Evolutionary conservation across 2,888 invertebrate genomes (phyloP).

Genomic region (Scaptomyza reducta): DNA sequence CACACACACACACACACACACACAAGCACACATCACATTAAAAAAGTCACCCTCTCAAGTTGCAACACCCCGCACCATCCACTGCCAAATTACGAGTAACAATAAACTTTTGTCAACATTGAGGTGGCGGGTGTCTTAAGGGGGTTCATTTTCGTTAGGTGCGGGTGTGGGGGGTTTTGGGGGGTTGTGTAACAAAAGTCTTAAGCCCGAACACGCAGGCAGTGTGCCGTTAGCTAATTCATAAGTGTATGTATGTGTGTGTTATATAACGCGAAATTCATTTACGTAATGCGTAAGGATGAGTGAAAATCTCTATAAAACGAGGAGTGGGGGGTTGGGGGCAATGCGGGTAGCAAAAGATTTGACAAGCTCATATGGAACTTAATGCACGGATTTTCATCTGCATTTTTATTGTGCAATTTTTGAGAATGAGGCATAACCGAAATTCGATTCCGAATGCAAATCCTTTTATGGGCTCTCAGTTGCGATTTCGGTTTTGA

Average conservation of each 20-base stretch:
- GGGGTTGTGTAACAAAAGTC: slow-evolving; percentile 42
- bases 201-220: slow-evolving; percentile 66
- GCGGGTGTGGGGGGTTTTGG: slow-evolving; percentile 6
- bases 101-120: slow-evolving; percentile 69
- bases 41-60: slow-evolving; percentile 57
- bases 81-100: slow-evolving; percentile 61
- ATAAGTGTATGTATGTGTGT: slow-evolving; percentile 34
- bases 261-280: slow-evolving; percentile 62
- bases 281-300: slow-evolving; percentile 72
- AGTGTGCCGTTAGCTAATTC: slow-evolving; percentile 72
- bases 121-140: slow-evolving; percentile 23
- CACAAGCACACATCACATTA: slow-evolving; percentile 25
- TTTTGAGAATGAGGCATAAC: slow-evolving; percentile 46
- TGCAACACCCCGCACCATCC: slow-evolving; percentile 41
- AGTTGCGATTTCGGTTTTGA: background rate
- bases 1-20: background rate
- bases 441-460: slow-evolving; percentile 53
- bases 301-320: slow-evolving; percentile 13
- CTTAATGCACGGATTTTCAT: slow-evolving; percentile 67
- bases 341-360: slow-evolving; percentile 19
- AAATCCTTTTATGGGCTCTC: slow-evolving; percentile 54
- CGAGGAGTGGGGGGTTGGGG: background rate
- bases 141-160: background rate
- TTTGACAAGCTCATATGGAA: slow-evolving; percentile 58
- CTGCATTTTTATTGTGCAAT: slow-evolving; percentile 55